phyloP scores from a whole-genome alignment of 2,797 vertebrate species.

The Syngnathus acus region DNA sequence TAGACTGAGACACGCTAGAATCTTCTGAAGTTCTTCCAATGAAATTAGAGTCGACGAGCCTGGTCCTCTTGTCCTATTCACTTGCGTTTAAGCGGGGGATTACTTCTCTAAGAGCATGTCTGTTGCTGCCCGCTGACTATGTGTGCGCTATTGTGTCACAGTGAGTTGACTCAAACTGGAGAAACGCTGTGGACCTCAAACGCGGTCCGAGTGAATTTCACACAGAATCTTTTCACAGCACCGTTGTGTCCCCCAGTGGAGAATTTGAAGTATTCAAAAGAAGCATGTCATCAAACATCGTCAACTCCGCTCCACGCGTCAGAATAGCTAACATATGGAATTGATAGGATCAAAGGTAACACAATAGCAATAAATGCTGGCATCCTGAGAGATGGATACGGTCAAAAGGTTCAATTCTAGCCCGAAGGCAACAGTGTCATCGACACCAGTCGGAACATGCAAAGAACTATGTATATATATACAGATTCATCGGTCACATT shows the following conservation, averaged over 20 bases:
- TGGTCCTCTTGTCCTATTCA: slow-evolving; percentile 41
- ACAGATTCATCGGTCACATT: slow-evolving; percentile 16
- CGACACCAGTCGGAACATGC: slow-evolving; percentile 12
- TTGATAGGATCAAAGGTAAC: slow-evolving; percentile 58
- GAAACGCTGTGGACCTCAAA: neutral
- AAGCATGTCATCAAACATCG: slow-evolving; percentile 49
- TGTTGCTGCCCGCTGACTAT: slow-evolving; percentile 31
- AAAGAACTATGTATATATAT: slow-evolving; percentile 1
- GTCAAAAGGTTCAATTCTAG: slow-evolving; percentile 56
- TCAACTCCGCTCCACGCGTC: slow-evolving; percentile 47
- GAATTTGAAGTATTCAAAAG: slow-evolving; percentile 45
- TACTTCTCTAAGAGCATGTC: slow-evolving; percentile 33
- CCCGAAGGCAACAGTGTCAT: slow-evolving; percentile 50
- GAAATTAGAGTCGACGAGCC: slow-evolving; percentile 26
- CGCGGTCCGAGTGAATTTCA: slow-evolving; percentile 6
- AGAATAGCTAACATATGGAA: slow-evolving; percentile 54
- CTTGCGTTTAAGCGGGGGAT: slow-evolving; percentile 42
- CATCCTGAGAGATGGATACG: slow-evolving; percentile 52
- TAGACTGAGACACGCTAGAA: neutral
- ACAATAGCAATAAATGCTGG: slow-evolving; percentile 53
- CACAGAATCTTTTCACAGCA: neutral
- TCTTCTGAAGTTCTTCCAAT: slow-evolving; percentile 20
- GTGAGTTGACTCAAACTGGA: slow-evolving; percentile 1
- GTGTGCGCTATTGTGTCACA: slow-evolving; percentile 32
- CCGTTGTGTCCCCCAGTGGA: slow-evolving; percentile 16